These are phyloP conservation scores for Hypolimnas misippus DNA, from an alignment of 2,888 invertebrate genomes.

Conservation along the genomic window DNA sequence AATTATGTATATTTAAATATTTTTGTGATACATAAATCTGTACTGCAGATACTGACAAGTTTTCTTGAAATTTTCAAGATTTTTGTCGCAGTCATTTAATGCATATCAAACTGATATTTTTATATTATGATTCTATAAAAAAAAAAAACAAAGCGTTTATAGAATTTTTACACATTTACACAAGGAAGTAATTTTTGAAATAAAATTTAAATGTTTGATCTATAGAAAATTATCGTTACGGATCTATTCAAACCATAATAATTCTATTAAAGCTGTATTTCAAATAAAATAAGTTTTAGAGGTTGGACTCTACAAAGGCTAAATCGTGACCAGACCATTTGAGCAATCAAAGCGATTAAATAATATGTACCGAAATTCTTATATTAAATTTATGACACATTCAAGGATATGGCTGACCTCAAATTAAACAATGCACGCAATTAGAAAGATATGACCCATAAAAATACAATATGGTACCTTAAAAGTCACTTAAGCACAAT, in stretches of 20 bases:
- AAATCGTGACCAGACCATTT: conserved; percentile 71
- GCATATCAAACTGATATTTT: too few relatives aligned
- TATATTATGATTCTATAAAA: neutral
- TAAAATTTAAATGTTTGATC: conserved; percentile 13
- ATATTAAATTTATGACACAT: conserved; percentile 54
- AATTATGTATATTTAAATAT: conserved; percentile 3
- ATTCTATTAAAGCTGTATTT: conserved; percentile 16
- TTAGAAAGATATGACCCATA: conserved; percentile 16
- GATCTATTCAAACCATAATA: conserved; percentile 17
- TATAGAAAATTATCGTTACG: conserved; percentile 22
- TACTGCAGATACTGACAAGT: neutral
- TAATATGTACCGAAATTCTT: conserved; percentile 56
- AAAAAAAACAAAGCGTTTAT: too few relatives aligned
- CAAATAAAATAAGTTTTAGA: conserved; percentile 45
- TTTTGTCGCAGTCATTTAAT: too few relatives aligned
- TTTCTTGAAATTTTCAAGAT: too few relatives aligned
- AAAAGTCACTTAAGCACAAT: neutral
- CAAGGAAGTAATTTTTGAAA: conserved; percentile 26
- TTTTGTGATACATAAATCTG: neutral
- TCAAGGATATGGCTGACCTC: conserved; percentile 57
- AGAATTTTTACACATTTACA: neutral
- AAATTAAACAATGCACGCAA: conserved; percentile 23
- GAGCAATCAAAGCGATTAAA: conserved; percentile 61
- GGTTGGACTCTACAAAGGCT: conserved; percentile 58
- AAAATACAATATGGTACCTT: conserved; percentile 3